Evolutionary conservation across 2,888 invertebrate species (phyloP).

Genomic region (Dicranocentrus wangi): DNA sequence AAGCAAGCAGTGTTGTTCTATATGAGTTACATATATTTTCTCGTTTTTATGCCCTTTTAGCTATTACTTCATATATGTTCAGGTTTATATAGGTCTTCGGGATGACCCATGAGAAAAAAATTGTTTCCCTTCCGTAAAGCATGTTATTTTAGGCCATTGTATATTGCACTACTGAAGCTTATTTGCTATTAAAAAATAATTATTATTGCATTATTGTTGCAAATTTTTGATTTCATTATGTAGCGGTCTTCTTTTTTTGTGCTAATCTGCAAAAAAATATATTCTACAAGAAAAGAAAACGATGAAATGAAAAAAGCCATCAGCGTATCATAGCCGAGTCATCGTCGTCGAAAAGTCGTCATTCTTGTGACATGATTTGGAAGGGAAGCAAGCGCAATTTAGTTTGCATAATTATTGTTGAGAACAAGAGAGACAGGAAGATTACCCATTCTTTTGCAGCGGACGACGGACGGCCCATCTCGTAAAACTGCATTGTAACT

Average conservation of each 20-base stretch:
- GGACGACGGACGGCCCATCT: not conserved
- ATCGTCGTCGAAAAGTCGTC: too few species aligned
- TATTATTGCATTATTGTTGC: not conserved
- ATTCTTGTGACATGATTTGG: slow-evolving; percentile 22
- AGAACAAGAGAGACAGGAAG: not conserved
- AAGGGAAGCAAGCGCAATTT: slow-evolving; percentile 21
- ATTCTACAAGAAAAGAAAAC: too few species aligned
- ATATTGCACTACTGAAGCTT: too few species aligned
- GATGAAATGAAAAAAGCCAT: too few species aligned
- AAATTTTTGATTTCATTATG: not conserved
- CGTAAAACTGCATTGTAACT: not conserved
- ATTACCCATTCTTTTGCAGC: not conserved
- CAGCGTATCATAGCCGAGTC: too few species aligned
- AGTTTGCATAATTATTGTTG: slow-evolving; percentile 41
- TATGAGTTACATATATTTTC: not conserved
- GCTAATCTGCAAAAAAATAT: too few species aligned
- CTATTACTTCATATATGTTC: not conserved
- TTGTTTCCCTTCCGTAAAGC: too few species aligned
- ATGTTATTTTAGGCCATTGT: too few species aligned
- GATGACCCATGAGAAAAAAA: too few species aligned
- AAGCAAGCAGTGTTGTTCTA: too few species aligned
- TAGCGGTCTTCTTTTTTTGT: slow-evolving; percentile 1
- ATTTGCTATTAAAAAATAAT: too few species aligned
- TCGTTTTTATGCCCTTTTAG: not conserved
- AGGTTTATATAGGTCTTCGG: too few species aligned